Base-by-base conservation (phyloP, 2,113 vertebrate genomes). In the Hylia prasina region DNA sequence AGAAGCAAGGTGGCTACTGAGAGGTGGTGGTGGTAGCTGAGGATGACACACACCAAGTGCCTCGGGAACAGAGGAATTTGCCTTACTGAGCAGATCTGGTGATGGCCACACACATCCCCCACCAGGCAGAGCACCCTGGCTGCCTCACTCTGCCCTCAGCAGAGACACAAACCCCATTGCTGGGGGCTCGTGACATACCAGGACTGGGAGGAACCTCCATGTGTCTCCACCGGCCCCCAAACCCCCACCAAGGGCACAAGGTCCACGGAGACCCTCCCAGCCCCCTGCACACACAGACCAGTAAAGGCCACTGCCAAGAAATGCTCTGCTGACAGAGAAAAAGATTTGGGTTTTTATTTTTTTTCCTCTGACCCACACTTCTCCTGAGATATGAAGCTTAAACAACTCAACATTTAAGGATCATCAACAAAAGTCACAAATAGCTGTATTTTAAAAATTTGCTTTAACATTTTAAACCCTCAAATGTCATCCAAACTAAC, bases 401-500 rank as follows among this genome's bases (percentile, higher is more conserved):
- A 95, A 89, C 78, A 89, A 84, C 69, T 75, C 81, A 64, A 33
- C 8, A 10, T 93, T 92, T 90, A 88, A 85, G 88, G 92, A 93
- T 94, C 87, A 88, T 65, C 13, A 28, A 48, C 2, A 0, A 10
- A 90, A 97, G 90, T 80, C 94, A 93, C 79, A 93, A 96, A 96
- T 82, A 94, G 88, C 84, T 93, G 6, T 84, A 76, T 89, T 96
- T 95, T 79, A 0, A 10, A 76, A 91, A 95, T 96, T 91, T 86
- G 87, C 91, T 89, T 80, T 89, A 96, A 85, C 94, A 91, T 95
- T 96, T 95, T 82, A 96, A 95, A 77, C 70, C 40, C 50, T 54
- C 89, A 91, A 89, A 96, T 83, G 90, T 85, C 90, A 96, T 15
- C 66, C 37, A 61, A 72, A 93, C 76, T 88, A 93, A 82, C 87